Conservation (phyloP, 23 tunicate species). For the Trididemnum clinides region DNA sequence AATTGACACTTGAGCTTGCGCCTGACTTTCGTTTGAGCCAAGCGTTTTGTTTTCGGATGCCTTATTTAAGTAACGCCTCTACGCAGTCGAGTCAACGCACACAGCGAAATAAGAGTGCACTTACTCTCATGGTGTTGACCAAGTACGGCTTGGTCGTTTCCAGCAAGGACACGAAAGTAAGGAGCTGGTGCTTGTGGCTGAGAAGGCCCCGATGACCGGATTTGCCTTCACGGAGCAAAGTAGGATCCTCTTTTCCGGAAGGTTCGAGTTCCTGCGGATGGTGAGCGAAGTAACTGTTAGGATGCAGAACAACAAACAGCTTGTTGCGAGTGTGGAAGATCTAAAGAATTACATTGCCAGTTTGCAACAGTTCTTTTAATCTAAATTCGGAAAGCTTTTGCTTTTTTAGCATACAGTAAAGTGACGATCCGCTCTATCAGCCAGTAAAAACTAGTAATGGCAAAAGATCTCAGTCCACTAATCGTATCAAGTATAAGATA, state of each 20-base stretch:
- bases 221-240: conserved; percentile 39
- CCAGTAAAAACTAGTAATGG: not conserved
- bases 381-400: no score
- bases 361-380: no score
- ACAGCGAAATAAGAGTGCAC: not conserved
- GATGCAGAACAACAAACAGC: conserved; percentile 88
- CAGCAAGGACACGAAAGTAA: conserved; percentile 81
- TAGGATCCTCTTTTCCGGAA: conserved; percentile 57
- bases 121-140: conserved; percentile 76
- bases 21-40: no score
- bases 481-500: no score
- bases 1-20: no score
- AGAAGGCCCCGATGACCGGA: conserved; percentile 75
- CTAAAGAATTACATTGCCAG: conserved; percentile 24
- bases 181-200: conserved; percentile 83
- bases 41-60: no score
- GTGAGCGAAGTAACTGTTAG: conserved; percentile 93
- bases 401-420: not conserved
- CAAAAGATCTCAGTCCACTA: not conserved
- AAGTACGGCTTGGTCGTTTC: conserved; percentile 98
- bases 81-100: no score
- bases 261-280: conserved; percentile 87
- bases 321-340: conserved; percentile 90
- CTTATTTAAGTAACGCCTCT: no score
- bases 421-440: not conserved